Percentiles rank a stretch among this genome's conserved stretches.
These are phyloP conservation scores for Drosophila suzukii DNA, from an alignment of 1,140 invertebrate species.

Conservation along the genomic window DNA sequence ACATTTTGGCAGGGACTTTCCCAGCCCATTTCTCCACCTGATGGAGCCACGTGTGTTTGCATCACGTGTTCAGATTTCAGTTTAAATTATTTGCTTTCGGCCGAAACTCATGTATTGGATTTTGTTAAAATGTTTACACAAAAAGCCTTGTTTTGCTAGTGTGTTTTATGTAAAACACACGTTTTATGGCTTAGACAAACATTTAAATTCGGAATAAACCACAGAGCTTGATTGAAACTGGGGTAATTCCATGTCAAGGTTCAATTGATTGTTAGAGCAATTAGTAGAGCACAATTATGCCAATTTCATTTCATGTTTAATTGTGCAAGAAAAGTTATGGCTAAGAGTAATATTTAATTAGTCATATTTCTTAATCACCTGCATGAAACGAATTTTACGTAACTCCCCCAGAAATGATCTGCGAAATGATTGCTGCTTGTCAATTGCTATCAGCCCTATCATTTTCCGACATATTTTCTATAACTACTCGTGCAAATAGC, in stretches of 20 bases:
- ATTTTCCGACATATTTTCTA: conserved; percentile 3
- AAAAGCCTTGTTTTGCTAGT: conserved; percentile 1
- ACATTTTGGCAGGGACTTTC: conserved; percentile 30
- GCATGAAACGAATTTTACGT: conserved; percentile 2
- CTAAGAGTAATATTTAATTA: neutral
- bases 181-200: conserved; percentile 15
- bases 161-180: conserved; percentile 19
- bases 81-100: conserved; percentile 34
- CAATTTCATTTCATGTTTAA: neutral
- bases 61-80: conserved; percentile 28
- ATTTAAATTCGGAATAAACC: neutral
- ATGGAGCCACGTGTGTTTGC: conserved; percentile 29
- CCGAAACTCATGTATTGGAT: conserved; percentile 39
- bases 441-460: conserved; percentile 23
- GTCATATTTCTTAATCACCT: neutral
- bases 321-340: neutral
- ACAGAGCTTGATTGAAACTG: neutral
- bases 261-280: conserved; percentile 3
- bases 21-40: neutral
- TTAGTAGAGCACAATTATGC: neutral
- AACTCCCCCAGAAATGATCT: conserved; percentile 31
- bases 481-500: neutral
- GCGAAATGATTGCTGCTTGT: conserved; percentile 38
- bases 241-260: neutral
- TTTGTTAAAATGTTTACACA: conserved; percentile 41